phyloP scores from a whole-genome alignment of 2,888 invertebrate genomes.

The Junonia oenone region DNA sequence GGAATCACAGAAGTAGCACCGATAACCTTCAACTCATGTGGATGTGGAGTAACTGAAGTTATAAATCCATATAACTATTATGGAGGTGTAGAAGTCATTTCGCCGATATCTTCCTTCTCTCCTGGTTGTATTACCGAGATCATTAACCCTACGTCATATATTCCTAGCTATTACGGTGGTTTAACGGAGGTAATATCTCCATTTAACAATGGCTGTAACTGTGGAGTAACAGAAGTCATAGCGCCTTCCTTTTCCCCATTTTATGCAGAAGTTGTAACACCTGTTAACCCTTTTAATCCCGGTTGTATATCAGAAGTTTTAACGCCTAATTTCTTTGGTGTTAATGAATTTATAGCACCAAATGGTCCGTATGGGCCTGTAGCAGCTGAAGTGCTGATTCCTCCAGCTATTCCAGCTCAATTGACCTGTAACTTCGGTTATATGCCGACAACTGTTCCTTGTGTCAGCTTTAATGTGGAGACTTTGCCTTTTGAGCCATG shows the following conservation, averaged over 20 bases:
- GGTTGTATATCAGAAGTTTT: constrained; percentile 15
- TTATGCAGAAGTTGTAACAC: constrained; percentile 1
- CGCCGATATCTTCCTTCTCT: neutral
- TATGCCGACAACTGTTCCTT: constrained; percentile 32
- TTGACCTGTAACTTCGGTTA: constrained; percentile 41
- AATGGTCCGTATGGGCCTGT: constrained; percentile 25
- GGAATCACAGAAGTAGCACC: constrained; percentile 12
- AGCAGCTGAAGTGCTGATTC: constrained; percentile 40
- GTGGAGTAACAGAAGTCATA: constrained; percentile 4
- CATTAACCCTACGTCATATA: neutral
- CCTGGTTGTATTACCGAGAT: constrained; percentile 4
- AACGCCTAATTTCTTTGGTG: neutral
- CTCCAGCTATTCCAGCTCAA: constrained; percentile 45
- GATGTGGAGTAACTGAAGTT: constrained; percentile 10
- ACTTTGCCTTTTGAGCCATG: constrained; percentile 32
- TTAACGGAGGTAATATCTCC: neutral
- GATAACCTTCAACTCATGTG: neutral
- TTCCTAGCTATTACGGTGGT: neutral
- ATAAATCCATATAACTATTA: constrained; percentile 6
- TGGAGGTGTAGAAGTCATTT: constrained; percentile 5
- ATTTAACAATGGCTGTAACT: neutral
- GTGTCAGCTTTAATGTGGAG: constrained; percentile 43
- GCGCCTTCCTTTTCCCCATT: neutral
- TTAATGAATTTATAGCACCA: constrained; percentile 15
- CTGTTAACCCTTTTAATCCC: neutral